Evolutionary conservation across 2,797 vertebrate species (phyloP), one percentile per base, ranked within the genome.

Genomic region (Falco cherrug): DNA sequence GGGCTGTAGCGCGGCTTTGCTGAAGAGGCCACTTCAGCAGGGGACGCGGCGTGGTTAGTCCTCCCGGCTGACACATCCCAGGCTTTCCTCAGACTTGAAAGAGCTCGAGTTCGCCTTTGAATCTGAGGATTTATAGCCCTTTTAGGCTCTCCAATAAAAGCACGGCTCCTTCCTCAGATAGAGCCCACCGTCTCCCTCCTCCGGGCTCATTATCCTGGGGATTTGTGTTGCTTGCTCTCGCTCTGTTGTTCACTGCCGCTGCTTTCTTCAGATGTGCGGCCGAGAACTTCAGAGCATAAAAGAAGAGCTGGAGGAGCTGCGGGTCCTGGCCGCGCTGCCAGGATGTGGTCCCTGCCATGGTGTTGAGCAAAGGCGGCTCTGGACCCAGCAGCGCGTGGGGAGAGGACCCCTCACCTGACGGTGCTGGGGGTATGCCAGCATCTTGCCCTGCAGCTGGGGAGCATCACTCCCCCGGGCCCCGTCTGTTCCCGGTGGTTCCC

Each of bases 71-170:
- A 97, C 96, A 93, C 96, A 94, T 97, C 97, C 96, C 97, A 96
- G 96, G 92, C 97, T 96, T 96, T 95, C 94, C 96, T 93, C 77
- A 17, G 57, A 93, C 97, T 96, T 96, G 95, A 97, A 97, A 97
- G 97, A 93, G 95, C 93, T 84, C 2, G 94, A 92, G 83, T 61
- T 93, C 11, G 92, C 96, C 95, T 97, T 97, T 96, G 96, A 96
- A 84, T 93, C 85, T 70, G 89, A 94, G 95, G 97, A 97, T 97
- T 97, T 97, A 95, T 94, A 84, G 96, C 96, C 93, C 95, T 97
- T 96, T 95, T 95, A 94, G 96, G 95, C 96, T 95, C 91, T 94
- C 96, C 96, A 96, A 94, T 96, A 94, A 97, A 97, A 96, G 96
- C 96, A 93, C 35, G 50, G 93, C 95, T 96, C 90, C 93, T 90